Evolutionary conservation across 2,113 vertebrate genomes (phyloP).

Genomic region (Oenanthe melanoleuca): DNA sequence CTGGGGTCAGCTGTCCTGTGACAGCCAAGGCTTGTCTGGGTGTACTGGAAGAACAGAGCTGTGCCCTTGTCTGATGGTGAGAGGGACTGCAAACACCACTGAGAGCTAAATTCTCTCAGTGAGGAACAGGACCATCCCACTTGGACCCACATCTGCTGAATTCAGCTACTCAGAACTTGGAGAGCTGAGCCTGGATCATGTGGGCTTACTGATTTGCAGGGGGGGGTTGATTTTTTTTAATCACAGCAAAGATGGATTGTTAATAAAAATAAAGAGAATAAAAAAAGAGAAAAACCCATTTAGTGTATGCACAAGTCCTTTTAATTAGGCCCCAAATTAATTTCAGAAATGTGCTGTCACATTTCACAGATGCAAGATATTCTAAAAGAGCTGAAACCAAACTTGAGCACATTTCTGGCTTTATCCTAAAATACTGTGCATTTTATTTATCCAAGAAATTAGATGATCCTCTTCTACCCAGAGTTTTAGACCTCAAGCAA

Average conservation of each 20-base stretch:
- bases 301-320: background rate
- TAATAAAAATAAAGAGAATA: background rate
- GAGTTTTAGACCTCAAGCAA: background rate
- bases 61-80: too few species aligned
- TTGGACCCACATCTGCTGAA: background rate
- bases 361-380: background rate
- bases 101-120: background rate
- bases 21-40: background rate
- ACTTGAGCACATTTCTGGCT: background rate
- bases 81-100: background rate
- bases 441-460: background rate
- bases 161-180: background rate
- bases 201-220: background rate
- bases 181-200: background rate
- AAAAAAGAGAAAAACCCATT: background rate
- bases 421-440: background rate
- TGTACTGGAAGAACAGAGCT: accelerated
- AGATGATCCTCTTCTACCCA: background rate
- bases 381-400: background rate
- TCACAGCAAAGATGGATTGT: background rate
- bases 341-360: background rate
- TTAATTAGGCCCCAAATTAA: background rate
- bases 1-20: background rate
- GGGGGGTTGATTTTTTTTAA: accelerated
- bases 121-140: background rate